Conservation (phyloP, 2,113 vertebrate species). For the Percopsis transmontana region DNA sequence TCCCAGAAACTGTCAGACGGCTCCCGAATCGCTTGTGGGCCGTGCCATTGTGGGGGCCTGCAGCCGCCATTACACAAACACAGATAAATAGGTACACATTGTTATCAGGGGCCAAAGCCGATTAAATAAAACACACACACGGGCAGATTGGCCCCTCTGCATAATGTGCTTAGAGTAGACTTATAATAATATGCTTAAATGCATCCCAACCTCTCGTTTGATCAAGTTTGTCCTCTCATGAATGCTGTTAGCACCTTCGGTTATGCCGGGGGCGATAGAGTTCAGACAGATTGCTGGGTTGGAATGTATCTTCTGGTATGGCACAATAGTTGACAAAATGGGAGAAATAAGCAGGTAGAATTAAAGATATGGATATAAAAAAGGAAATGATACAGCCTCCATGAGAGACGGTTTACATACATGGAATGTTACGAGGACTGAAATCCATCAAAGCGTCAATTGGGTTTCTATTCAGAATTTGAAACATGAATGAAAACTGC, state of each 20-base stretch:
- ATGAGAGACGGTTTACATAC: neutral
- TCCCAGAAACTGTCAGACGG: slow-evolving; percentile 47
- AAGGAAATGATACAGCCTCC: neutral
- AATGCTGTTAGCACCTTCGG: slow-evolving; percentile 7
- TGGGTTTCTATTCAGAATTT: too few species aligned
- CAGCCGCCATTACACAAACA: slow-evolving; percentile 39
- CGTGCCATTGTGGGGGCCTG: slow-evolving; percentile 24
- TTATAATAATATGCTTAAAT: slow-evolving; percentile 47
- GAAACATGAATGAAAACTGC: too few species aligned
- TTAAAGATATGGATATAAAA: neutral
- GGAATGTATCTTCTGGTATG: neutral
- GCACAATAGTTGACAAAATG: neutral
- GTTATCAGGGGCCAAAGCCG: slow-evolving; percentile 39
- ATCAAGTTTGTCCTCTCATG: slow-evolving; percentile 28
- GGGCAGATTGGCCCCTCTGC: slow-evolving; percentile 29
- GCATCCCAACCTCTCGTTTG: slow-evolving; percentile 30
- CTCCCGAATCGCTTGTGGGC: slow-evolving; percentile 46
- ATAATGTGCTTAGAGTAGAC: slow-evolving; percentile 34
- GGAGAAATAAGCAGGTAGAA: neutral
- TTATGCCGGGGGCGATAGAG: neutral
- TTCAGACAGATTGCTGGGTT: neutral
- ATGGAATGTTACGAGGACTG: too few species aligned
- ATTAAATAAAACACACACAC: slow-evolving; percentile 33
- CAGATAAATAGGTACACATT: slow-evolving; percentile 36
- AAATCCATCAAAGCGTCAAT: too few species aligned